phyloP scores from a whole-genome alignment of 1,140 invertebrate genomes.

The Acyrthosiphon pisum region DNA sequence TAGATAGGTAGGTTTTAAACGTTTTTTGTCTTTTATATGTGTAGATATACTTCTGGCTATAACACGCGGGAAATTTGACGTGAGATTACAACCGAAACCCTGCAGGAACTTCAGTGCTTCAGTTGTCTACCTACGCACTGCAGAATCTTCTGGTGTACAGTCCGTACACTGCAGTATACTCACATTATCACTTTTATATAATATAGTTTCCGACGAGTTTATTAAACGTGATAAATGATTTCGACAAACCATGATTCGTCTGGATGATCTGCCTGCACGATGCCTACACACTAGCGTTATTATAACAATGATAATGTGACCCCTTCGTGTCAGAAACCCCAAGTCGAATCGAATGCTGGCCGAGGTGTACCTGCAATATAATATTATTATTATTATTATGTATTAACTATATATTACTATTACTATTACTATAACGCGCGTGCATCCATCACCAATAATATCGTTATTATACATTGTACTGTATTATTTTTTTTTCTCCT shows the following conservation, averaged over 20 bases:
- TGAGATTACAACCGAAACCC: background rate
- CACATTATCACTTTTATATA: background rate
- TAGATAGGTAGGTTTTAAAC: too few relatives aligned
- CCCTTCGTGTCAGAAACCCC: background rate
- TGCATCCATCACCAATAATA: background rate
- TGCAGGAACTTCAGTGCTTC: background rate
- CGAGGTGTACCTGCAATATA: background rate
- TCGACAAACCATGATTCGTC: background rate
- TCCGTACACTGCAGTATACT: too few relatives aligned
- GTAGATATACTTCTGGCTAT: too few relatives aligned
- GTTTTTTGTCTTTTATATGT: too few relatives aligned
- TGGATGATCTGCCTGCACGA: background rate
- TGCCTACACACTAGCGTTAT: background rate
- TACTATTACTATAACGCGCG: background rate
- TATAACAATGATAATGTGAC: background rate
- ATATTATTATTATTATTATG: too few relatives aligned
- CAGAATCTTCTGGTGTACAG: background rate
- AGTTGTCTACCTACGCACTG: too few relatives aligned
- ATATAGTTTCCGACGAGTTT: background rate
- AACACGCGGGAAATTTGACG: too few relatives aligned
- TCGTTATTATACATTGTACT: too few relatives aligned
- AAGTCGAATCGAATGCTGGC: background rate
- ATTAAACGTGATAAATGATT: conserved; percentile 4
- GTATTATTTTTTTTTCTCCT: background rate
- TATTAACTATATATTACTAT: background rate